A percentile compares a stretch with the other conserved stretches of the same genome.
Conservation (phyloP, 2,888 invertebrate genomes). For the Ganaspis brasiliensis region DNA sequence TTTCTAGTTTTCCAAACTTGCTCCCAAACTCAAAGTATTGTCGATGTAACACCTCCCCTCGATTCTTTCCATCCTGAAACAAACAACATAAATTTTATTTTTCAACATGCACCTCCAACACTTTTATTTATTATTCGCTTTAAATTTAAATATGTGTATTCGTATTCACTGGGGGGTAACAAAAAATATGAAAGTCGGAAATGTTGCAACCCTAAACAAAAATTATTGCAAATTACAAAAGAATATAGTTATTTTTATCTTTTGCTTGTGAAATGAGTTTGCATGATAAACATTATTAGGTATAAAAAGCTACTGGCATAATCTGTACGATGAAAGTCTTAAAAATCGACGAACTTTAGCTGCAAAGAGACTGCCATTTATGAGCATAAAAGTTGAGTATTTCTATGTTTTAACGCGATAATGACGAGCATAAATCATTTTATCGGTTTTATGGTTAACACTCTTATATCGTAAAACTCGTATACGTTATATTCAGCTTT, state of each 20-base stretch:
- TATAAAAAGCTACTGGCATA: too few relatives aligned
- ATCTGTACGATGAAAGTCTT: too few relatives aligned
- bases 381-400: not conserved
- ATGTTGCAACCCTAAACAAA: too few relatives aligned
- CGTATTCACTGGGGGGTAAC: too few relatives aligned
- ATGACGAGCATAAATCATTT: not conserved
- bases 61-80: constrained; percentile 11
- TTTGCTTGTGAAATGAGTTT: too few relatives aligned
- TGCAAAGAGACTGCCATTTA: not conserved
- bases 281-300: too few relatives aligned
- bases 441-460: not conserved
- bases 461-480: not conserved
- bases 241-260: too few relatives aligned
- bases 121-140: too few relatives aligned
- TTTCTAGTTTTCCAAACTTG: not conserved
- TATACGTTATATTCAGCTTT: not conserved
- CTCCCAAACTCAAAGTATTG: constrained; percentile 2
- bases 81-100: not conserved
- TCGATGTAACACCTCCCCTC: not conserved
- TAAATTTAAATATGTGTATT: too few relatives aligned
- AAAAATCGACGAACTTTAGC: not conserved
- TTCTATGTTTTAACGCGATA: not conserved
- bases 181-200: too few relatives aligned
- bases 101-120: too few relatives aligned
- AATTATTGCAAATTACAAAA: too few relatives aligned